These are phyloP conservation scores for Tenualosa thibaudeaui DNA, from an alignment of 2,797 vertebrate species.

Conservation along the genomic window DNA sequence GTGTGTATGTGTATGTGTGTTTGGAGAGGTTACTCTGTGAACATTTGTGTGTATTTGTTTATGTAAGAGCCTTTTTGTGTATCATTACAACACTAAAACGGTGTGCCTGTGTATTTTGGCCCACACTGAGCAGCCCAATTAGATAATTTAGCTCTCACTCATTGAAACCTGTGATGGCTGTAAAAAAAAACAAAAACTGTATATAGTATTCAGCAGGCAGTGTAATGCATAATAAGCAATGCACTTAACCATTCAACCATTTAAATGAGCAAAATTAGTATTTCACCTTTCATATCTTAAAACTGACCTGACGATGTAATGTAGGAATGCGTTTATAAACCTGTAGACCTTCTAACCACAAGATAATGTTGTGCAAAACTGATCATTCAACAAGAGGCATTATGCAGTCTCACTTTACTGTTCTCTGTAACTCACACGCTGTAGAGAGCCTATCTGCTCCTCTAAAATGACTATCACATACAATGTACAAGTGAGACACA, in stretches of 20 bases:
- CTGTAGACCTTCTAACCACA: background rate
- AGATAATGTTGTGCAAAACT: background rate
- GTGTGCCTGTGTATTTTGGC: conserved; percentile 10
- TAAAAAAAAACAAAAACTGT: background rate
- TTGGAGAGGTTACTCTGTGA: background rate
- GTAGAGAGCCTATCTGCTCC: too few relatives aligned
- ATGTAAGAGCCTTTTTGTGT: background rate
- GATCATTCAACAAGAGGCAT: too few relatives aligned
- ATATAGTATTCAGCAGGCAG: background rate
- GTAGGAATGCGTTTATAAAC: background rate
- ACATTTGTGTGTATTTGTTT: background rate
- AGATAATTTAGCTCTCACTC: background rate
- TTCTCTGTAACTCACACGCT: too few relatives aligned
- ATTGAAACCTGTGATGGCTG: background rate
- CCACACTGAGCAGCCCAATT: background rate
- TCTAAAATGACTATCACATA: too few relatives aligned
- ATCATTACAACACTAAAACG: background rate
- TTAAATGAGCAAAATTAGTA: too few relatives aligned
- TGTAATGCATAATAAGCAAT: background rate
- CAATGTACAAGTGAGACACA: too few relatives aligned
- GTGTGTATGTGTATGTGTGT: background rate
- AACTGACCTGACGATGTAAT: too few relatives aligned
- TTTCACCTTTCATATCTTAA: too few relatives aligned
- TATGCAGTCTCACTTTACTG: too few relatives aligned
- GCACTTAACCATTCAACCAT: too few relatives aligned